phyloP scores from a whole-genome alignment of 2,113 vertebrate genomes.

The Capra hircus region DNA sequence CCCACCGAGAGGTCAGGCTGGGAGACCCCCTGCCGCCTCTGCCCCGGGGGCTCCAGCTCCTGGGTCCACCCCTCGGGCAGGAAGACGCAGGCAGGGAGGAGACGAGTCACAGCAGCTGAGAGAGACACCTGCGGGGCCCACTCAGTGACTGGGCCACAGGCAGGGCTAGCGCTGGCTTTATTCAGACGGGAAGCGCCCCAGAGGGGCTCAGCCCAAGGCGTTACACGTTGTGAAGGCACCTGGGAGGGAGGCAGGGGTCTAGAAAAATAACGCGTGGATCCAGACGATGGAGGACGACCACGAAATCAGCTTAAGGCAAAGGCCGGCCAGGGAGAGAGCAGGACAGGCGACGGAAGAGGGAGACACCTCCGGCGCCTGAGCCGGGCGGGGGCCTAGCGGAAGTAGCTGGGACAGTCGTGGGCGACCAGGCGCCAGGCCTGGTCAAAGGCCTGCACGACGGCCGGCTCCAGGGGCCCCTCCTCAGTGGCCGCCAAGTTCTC shows the following conservation, averaged over 20 bases:
- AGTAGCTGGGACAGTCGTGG: conserved; percentile 91
- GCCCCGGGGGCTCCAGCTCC: conserved; percentile 69
- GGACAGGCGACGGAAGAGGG: conserved; percentile 42
- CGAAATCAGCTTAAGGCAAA: neutral
- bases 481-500: conserved; percentile 84
- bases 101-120: neutral
- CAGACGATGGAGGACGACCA: neutral
- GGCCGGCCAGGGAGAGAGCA: neutral
- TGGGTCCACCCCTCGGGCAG: neutral
- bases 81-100: neutral
- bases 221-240: neutral
- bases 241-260: neutral
- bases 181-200: neutral
- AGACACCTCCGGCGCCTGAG: conserved; percentile 80
- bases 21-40: neutral
- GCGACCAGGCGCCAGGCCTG: conserved; percentile 86
- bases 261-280: neutral
- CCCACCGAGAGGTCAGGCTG: too few species aligned
- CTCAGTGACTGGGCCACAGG: too few species aligned
- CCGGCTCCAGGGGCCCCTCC: conserved; percentile 83
- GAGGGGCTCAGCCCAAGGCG: neutral
- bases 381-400: conserved; percentile 82
- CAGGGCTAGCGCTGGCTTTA: neutral
- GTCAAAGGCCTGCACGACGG: conserved; percentile 86
- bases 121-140: neutral